Evolutionary conservation across 2,797 vertebrate genomes (phyloP), one percentile per base, ranked within the genome.

Genomic region (Phyllotis vaccarum): DNA sequence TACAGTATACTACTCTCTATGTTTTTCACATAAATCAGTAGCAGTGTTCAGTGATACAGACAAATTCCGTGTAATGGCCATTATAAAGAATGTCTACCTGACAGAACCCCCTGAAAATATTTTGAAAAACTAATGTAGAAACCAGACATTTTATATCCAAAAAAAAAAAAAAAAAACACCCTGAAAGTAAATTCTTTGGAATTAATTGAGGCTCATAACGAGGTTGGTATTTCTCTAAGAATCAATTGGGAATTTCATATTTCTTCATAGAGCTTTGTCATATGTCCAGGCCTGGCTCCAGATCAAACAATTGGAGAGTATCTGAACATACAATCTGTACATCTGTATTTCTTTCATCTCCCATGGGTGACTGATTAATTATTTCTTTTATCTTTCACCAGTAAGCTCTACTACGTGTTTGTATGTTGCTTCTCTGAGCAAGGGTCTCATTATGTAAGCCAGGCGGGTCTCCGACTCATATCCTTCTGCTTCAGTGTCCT

Each of bases 81-180:
- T 91, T 89, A 78, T 91, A 78, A 94, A 93, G 58, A 49, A 80
- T 54, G 46, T 37, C 24, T 74, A 82, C 37, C 17, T 58, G 31
- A 43, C 0, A 56, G 12, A 89, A 85, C n/a, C 17, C 27, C 54
- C 58, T 21, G 31, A 85, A 92, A 92, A 75, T 14, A 68, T 64
- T 66, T 43, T 89, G 79, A 76, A 95, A 94, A 95, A 90, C 14
- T 27, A 95, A 93, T 82, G 86, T 1, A 89, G 91, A 93, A 89
- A 62, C 56, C 6, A 88, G 58, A 90, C 89, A 79, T 46, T 91
- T 93, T 88, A 56, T 54, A 91, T 91, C 78, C 22, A 1, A 6
- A 54, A 78, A 92, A 82, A 81, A 92, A 95, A 91, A 6, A 54
- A 78, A 92, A 82, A 81, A 92, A 95, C 90, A 43, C 4, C 14